A percentile compares a stretch with the other conserved stretches of the same genome.
Conservation (phyloP, 2,888 invertebrate genomes). For the Volucella bombylans region DNA sequence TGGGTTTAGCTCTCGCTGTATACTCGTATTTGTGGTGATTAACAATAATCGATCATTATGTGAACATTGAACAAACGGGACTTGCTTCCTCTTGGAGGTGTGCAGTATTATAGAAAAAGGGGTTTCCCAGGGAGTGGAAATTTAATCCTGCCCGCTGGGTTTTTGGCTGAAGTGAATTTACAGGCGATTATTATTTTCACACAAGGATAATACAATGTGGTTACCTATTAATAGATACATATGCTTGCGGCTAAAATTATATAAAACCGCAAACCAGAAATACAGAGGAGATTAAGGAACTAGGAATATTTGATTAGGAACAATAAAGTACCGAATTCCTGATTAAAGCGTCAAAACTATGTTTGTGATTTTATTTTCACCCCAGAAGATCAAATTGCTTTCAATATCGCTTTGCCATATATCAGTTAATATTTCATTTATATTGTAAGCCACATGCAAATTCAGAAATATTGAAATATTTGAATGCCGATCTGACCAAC, state of each 20-base stretch:
- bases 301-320: no score
- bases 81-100: not conserved
- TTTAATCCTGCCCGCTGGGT: constrained; percentile 51
- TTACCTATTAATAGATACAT: not conserved
- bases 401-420: no score
- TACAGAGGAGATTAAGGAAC: not conserved
- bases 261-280: constrained; percentile 26
- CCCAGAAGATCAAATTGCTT: no score
- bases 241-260: constrained; percentile 51
- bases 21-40: constrained; percentile 66
- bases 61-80: constrained; percentile 70
- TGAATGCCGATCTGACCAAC: no score
- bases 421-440: no score
- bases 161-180: constrained; percentile 55
- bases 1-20: constrained; percentile 14
- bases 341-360: no score
- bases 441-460: no score
- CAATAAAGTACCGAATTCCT: no score
- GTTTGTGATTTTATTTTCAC: no score
- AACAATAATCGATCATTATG: constrained; percentile 74
- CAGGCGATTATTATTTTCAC: constrained; percentile 66
- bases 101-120: constrained; percentile 1
- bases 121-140: constrained; percentile 21
- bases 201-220: constrained; percentile 56
- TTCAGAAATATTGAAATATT: no score